phyloP scores from a whole-genome alignment of 2,113 vertebrate genomes.

The Symphodus melops region DNA sequence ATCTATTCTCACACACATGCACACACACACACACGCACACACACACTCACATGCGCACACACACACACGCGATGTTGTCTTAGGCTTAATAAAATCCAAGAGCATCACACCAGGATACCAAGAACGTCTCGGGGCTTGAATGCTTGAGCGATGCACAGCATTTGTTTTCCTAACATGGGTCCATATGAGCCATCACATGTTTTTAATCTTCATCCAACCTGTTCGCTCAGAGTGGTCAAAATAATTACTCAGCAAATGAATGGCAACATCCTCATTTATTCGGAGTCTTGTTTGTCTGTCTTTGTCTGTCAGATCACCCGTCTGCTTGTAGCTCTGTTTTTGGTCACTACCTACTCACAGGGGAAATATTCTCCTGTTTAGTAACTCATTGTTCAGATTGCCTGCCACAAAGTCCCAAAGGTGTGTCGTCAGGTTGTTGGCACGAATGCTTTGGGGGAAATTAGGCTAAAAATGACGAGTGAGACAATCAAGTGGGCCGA shows the following conservation, averaged over 20 bases:
- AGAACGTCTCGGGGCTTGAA: slow-evolving; percentile 10
- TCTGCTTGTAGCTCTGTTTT: not conserved
- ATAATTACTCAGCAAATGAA: too few species aligned
- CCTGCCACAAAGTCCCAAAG: too few species aligned
- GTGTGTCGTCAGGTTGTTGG: too few species aligned
- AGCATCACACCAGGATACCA: slow-evolving; percentile 46
- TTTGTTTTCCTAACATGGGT: not conserved
- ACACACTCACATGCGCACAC: slow-evolving; percentile 9
- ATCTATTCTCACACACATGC: slow-evolving; percentile 22
- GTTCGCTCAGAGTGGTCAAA: too few species aligned
- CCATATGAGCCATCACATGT: not conserved
- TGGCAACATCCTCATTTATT: too few species aligned
- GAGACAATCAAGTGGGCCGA: not conserved
- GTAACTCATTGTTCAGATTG: too few species aligned
- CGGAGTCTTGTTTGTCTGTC: too few species aligned
- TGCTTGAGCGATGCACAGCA: slow-evolving; percentile 7
- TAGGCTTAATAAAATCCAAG: slow-evolving; percentile 37
- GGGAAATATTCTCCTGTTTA: too few species aligned
- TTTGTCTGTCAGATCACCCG: not conserved
- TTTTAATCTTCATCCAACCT: not conserved
- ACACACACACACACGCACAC: slow-evolving; percentile 22
- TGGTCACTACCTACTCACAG: not conserved
- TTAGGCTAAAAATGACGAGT: not conserved
- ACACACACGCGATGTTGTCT: slow-evolving; percentile 26
- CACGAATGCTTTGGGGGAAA: too few species aligned